phyloP scores from a whole-genome alignment of 2,888 invertebrate genomes.

The Cryptophagus acutangulus region DNA sequence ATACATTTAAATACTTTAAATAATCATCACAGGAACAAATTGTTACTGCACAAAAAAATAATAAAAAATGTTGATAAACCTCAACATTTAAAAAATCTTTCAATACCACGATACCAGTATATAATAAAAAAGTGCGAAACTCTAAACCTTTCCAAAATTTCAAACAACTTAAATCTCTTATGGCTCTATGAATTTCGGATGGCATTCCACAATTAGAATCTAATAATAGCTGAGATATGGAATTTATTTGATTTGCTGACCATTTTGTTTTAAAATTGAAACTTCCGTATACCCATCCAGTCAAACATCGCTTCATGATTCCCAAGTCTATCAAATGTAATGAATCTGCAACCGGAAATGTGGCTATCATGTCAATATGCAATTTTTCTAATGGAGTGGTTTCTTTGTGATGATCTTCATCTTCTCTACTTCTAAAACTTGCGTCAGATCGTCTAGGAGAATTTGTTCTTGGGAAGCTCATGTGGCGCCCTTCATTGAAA shows the following conservation, averaged over 20 bases:
- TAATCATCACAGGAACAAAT: slow-evolving; percentile 21
- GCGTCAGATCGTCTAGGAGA: slow-evolving; percentile 16
- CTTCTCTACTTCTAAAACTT: slow-evolving; percentile 13
- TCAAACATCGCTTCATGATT: slow-evolving; percentile 19
- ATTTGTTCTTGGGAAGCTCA: slow-evolving; percentile 13
- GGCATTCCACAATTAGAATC: slow-evolving; percentile 21
- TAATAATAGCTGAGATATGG: slow-evolving; percentile 16
- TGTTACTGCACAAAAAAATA: slow-evolving; percentile 20
- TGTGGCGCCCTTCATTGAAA: slow-evolving; percentile 11
- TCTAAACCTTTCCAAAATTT: slow-evolving; percentile 22
- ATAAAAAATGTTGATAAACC: slow-evolving; percentile 18
- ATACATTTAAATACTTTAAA: slow-evolving; percentile 18
- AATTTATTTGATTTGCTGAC: slow-evolving; percentile 17
- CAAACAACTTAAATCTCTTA: slow-evolving; percentile 17
- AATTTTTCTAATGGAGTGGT: slow-evolving; percentile 13
- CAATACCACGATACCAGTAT: slow-evolving; percentile 17
- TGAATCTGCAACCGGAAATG: slow-evolving; percentile 20
- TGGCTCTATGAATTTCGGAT: slow-evolving; percentile 21
- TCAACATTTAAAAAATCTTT: slow-evolving; percentile 14
- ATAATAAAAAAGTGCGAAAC: slow-evolving; percentile 19
- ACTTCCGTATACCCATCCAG: slow-evolving; percentile 22
- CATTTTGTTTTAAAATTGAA: slow-evolving; percentile 23
- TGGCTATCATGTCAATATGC: slow-evolving; percentile 17
- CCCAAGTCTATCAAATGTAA: slow-evolving; percentile 19
- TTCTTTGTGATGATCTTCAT: slow-evolving; percentile 17